These are phyloP conservation scores for Festucalex cinctus DNA, from an alignment of 2,113 vertebrate species.

Conservation along the genomic window DNA sequence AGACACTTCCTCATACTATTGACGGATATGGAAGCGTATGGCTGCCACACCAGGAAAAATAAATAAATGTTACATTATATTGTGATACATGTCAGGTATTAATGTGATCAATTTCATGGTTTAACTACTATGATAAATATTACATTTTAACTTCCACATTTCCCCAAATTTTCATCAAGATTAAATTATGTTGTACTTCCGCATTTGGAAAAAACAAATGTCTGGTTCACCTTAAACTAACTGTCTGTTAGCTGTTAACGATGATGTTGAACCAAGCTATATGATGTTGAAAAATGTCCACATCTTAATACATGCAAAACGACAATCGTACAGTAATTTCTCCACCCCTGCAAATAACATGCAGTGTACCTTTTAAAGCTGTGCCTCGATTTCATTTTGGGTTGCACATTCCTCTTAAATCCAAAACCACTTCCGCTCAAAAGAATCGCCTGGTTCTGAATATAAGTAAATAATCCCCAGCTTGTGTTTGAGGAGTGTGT, in stretches of 20 bases:
- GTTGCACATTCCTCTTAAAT: neutral
- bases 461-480: neutral
- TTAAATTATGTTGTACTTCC: too few species aligned
- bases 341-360: neutral
- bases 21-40: too few species aligned
- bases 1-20: too few species aligned
- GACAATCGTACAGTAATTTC: neutral
- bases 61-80: too few species aligned
- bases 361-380: neutral
- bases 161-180: too few species aligned
- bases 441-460: neutral
- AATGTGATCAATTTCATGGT: too few species aligned
- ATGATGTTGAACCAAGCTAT: neutral
- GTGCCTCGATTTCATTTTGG: neutral
- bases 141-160: too few species aligned
- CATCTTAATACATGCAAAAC: neutral
- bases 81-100: too few species aligned
- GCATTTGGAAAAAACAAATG: too few species aligned
- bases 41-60: too few species aligned
- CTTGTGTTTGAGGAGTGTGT: neutral
- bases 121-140: too few species aligned
- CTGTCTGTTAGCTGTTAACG: too few species aligned
- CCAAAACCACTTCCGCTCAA: neutral
- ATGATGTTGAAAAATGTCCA: neutral
- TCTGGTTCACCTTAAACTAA: neutral